Conservation (phyloP, 2,888 invertebrate genomes). For the Gastracanthus pulcherrimus region DNA sequence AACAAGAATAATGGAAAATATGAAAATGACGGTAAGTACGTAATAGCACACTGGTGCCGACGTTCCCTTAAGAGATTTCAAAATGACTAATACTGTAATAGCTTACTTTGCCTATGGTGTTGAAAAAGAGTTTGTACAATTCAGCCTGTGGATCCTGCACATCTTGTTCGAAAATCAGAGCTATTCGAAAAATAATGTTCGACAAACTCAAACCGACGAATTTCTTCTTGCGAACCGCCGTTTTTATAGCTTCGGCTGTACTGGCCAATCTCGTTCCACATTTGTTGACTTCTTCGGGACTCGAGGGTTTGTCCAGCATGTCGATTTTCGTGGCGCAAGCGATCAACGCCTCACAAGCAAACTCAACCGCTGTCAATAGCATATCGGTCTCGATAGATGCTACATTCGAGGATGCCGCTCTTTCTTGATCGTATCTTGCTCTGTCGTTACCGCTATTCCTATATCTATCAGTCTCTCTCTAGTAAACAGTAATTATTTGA, state of each 20-base stretch:
- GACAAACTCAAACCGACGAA: conserved; percentile 20
- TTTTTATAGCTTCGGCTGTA: conserved; percentile 65
- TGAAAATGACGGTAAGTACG: too few relatives aligned
- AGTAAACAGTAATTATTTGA: background rate
- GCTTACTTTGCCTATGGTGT: conserved; percentile 78
- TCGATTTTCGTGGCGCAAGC: conserved; percentile 82
- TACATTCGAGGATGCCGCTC: background rate
- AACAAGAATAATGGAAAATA: too few relatives aligned
- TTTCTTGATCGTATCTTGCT: background rate
- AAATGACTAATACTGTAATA: background rate
- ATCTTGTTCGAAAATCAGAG: conserved; percentile 81
- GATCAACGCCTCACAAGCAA: conserved; percentile 80
- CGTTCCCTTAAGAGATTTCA: too few relatives aligned
- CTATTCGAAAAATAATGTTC: conserved; percentile 69
- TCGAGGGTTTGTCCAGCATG: conserved; percentile 84
- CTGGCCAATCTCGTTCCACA: conserved; percentile 84
- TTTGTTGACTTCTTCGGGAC: conserved; percentile 82
- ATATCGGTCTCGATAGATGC: conserved; percentile 65
- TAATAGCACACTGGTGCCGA: too few relatives aligned
- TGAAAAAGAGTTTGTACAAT: conserved; percentile 86
- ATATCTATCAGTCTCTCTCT: background rate
- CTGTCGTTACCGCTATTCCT: background rate
- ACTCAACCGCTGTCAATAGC: conserved; percentile 72
- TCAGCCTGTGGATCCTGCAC: conserved; percentile 88
- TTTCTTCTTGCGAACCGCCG: conserved; percentile 55